Base-by-base conservation (phyloP, 2,797 vertebrate genomes). In the Centroberyx gerrardi region DNA sequence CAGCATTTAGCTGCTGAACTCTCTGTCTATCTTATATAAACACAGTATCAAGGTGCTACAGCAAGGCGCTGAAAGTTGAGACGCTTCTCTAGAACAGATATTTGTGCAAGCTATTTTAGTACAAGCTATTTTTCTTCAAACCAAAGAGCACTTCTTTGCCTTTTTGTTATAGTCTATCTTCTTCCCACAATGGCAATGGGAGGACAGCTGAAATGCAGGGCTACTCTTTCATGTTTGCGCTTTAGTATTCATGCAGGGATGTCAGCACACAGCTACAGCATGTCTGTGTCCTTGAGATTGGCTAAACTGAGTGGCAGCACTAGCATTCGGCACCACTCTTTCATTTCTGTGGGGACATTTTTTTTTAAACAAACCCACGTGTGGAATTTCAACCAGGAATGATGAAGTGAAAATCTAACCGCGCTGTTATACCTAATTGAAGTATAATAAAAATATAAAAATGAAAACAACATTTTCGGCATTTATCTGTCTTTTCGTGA, bases 251-350 rank as follows among this genome's bases (percentile, higher is more conserved):
- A 90, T 84, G 85, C 83, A 60, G 78, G 80, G 87, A 88, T 75
- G 90, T 91, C 88, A 83, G 88, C 82, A 69, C 84, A 63, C 68
- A 76, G 86, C 85, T 85, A 86, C 84, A 78, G 87, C 86, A 88
- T 82, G 88, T 90, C 91, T 93, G 92, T 83, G 88, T 92, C 91
- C 92, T 92, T 93, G 91, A 94, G 90, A 91, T 93, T 93, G 92
- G 87, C 89, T 68, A 78, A 90, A 84, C 68, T 1, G 80, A 91
- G 86, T 84, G 85, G 72, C 84, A 70, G 80, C 60, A 7, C 70
- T 27, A 68, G 78, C 80, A 67, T 89, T 87, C 29, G 12, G 68
- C 85, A 66, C 68, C 66, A 42, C 51, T 69, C 81, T 91, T 90
- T 92, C 73, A 87, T 91, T 90, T 90, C 74, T 68, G 53, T 63